Base-by-base conservation (phyloP, 2,888 invertebrate species). In the Aradus depressus region DNA sequence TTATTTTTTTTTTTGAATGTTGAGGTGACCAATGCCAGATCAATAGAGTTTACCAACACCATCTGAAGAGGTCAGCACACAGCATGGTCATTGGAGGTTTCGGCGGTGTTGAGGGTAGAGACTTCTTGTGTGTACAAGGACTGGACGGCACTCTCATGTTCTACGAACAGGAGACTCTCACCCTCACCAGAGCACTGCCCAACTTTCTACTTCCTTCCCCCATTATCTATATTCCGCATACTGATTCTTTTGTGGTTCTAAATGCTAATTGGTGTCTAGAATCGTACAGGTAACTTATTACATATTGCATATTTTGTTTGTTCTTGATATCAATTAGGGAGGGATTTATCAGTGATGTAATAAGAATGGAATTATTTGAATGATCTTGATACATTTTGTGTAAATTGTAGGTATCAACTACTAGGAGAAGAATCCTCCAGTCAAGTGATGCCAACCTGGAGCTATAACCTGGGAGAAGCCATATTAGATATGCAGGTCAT, bases 81-180 rank as follows among this genome's bases (percentile, higher is more conserved):
- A 81, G 81, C 62, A 72, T 93, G 61, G 79, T 80, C 32, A 74
- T 79, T 58, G 96, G 95, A 1, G 77, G 85, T 2, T 96, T 96
- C 69, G 93, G 93, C 2, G 82, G 83, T 48, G 81, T 81, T 1
- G 78, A 80, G 64, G 80, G 81, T 2, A 74, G 88, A 63, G 92
- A 95, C 66, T 89, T 93, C 62, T 74, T 93, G 52, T 93, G 93
- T 65, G 80, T 96, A 18, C 90, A 91, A 65, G 87, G 87, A 26
- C 69, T 95, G 61, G 93, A 96, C 68, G 92, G 95, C 12, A 79
- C 84, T 45, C 67, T 96, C 16, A 80, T 83, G 50, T 86, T 97
- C 65, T 95, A 83, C 67, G 96, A 96, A 65, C 93, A 93, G 70
- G 95, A 96, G 68, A 81, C 84, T 49, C 86, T 84, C 65, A 75